A percentile compares a stretch with the other conserved stretches of the same genome.
These are phyloP conservation scores for Holothuria glaberrima DNA, from an alignment of 35 echinoderm and acorn worm species.

Conservation along the genomic window DNA sequence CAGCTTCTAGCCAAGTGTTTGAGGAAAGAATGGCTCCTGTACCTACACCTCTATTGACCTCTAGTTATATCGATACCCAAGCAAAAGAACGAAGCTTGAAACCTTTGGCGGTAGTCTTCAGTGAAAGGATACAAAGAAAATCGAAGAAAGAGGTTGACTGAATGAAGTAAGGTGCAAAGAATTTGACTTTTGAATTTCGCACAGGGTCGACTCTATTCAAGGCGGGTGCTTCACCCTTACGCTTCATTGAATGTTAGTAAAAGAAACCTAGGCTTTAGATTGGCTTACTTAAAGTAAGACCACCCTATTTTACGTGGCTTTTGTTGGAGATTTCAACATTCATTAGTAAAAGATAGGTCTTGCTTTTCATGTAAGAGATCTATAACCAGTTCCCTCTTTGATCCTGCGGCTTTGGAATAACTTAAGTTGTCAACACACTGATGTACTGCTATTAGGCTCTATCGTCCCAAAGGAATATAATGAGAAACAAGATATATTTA, in stretches of 20 bases:
- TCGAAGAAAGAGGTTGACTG: not conserved
- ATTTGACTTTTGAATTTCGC: slow-evolving; percentile 26
- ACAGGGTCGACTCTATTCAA: slow-evolving; percentile 31
- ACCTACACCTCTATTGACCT: not conserved
- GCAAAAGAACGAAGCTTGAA: not conserved
- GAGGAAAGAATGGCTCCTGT: no score
- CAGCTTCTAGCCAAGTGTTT: no score
- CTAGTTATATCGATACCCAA: slow-evolving; percentile 37
- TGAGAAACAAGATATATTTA: no score
- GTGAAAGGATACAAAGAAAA: slow-evolving; percentile 1
- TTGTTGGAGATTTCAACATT: slow-evolving; percentile 35
- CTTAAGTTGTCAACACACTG: no score
- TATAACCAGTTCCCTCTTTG: slow-evolving; percentile 23
- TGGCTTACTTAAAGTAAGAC: slow-evolving; percentile 39
- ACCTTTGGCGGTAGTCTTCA: not conserved
- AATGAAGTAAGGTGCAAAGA: slow-evolving; percentile 34
- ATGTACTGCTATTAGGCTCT: no score
- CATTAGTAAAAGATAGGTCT: slow-evolving; percentile 27
- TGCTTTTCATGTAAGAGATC: slow-evolving; percentile 1
- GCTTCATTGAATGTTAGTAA: slow-evolving; percentile 38
- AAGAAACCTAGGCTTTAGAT: slow-evolving; percentile 29
- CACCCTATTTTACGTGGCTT: slow-evolving; percentile 44
- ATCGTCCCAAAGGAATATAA: no score
- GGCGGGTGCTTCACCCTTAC: slow-evolving; percentile 7
- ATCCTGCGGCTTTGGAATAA: slow-evolving; percentile 5